Conservation (phyloP, 2,113 vertebrate species). For the Bucco capensis region DNA sequence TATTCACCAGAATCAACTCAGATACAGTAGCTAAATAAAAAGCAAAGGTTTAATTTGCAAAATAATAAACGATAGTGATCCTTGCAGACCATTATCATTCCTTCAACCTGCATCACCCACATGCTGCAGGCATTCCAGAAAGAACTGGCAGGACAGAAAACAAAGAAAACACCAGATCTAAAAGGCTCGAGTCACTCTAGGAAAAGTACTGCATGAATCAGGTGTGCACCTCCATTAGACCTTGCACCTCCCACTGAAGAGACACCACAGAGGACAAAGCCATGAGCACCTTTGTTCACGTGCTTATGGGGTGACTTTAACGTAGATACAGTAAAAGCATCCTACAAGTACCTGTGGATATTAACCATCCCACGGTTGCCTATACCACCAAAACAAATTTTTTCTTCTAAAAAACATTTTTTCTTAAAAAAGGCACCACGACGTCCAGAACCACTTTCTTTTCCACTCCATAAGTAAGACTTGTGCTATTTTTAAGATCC, state of each 20-base stretch:
- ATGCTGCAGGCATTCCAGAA: not conserved
- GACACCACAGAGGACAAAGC: not conserved
- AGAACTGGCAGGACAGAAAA: not conserved
- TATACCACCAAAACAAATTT: not conserved
- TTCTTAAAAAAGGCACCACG: not conserved
- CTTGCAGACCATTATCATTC: not conserved
- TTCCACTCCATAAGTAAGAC: not conserved
- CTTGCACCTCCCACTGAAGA: not conserved
- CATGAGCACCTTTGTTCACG: not conserved
- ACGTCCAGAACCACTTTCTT: constrained; percentile 24
- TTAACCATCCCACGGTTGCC: not conserved
- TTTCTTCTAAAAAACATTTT: not conserved
- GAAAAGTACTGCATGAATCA: not conserved
- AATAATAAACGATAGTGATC: not conserved
- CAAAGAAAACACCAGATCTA: not conserved
- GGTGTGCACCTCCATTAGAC: not conserved
- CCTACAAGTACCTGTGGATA: not conserved
- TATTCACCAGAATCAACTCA: not conserved
- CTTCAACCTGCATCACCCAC: not conserved
- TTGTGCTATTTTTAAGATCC: constrained; percentile 45
- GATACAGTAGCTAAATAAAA: not conserved
- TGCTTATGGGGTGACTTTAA: not conserved
- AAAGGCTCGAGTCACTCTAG: not conserved
- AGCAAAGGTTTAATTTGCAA: not conserved
- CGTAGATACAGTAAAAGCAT: not conserved